phyloP scores from a whole-genome alignment of 2,888 invertebrate genomes.

The Amblyteles armatorius region DNA sequence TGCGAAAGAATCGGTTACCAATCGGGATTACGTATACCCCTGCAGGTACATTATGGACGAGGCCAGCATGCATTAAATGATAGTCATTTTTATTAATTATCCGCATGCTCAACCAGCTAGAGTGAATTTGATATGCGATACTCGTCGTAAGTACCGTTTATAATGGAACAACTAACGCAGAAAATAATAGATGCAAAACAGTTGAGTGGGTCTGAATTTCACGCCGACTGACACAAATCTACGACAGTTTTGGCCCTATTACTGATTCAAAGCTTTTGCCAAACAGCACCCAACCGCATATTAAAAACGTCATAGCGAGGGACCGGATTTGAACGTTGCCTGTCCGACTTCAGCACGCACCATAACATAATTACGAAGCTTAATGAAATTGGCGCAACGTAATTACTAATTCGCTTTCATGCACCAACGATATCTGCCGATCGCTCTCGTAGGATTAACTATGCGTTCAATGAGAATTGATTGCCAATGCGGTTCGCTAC shows the following conservation, averaged over 20 bases:
- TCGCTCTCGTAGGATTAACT: constrained; percentile 45
- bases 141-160: background rate
- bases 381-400: constrained; percentile 52
- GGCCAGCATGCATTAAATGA: background rate
- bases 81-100: constrained; percentile 36
- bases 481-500: background rate
- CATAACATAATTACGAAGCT: constrained; percentile 53
- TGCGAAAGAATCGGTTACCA: background rate
- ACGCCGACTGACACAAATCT: constrained; percentile 33
- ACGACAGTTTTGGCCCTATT: constrained; percentile 28
- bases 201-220: constrained; percentile 30
- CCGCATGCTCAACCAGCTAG: constrained; percentile 23
- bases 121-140: background rate
- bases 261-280: constrained; percentile 33
- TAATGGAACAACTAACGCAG: background rate
- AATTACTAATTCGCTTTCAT: constrained; percentile 55
- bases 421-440: constrained; percentile 59
- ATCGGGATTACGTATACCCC: background rate
- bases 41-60: background rate
- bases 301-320: constrained; percentile 18
- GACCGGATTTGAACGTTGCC: constrained; percentile 15
- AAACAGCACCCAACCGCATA: constrained; percentile 9
- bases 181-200: constrained; percentile 32
- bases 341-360: constrained; percentile 22
- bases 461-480: constrained; percentile 19